Base-by-base conservation (phyloP, 23 tunicate species). In the Halocynthia roretzi region DNA sequence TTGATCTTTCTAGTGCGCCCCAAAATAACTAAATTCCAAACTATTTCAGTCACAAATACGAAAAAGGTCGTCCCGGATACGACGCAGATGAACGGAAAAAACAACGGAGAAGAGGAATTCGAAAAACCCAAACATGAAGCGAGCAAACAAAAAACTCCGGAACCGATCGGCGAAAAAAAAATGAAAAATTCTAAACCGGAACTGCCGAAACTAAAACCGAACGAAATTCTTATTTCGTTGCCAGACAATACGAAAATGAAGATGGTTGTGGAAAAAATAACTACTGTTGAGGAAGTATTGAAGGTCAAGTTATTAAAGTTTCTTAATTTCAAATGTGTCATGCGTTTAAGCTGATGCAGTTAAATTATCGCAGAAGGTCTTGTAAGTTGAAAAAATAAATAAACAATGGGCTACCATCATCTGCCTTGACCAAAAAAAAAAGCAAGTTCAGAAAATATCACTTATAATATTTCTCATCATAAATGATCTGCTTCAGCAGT, bases 171-270 rank as follows among this genome's bases (percentile, higher is more conserved):
- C 4, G 18, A 12, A 4, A 19, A 67, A 67, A 40, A 40, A 12
- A 50, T 21, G 40, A n/a, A n/a, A 67, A 67, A 67, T 15, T 67
- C 71, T 67, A n/a, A 67, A 5, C 21, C 21, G 71, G 31, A 65
- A 65, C 5, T 74, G 23, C 63, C 78, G 20, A 53, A 62, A 19
- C 56, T 74, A 4, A 74, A 74, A 56, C 78, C 78, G 4, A 74
- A 74, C 64, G 64, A 74, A 54, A 74, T 74, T 48, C 56, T 18
- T 14, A 48, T 74, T 7, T 50, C 78, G 9, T 74, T 21, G 55
- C 56, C 56, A 6, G 78, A 56, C 31, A 54, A 56, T 54, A 56
- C 9, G 0, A 64, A 74, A 52, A 74, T 54, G 64, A 74, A 54
- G 56, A 54, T 74, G 56, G 56, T 64, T 21, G 56, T 74, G 23